Evolutionary conservation across 1,140 invertebrate genomes (phyloP).

Genomic region (Bombus pyrosoma): DNA sequence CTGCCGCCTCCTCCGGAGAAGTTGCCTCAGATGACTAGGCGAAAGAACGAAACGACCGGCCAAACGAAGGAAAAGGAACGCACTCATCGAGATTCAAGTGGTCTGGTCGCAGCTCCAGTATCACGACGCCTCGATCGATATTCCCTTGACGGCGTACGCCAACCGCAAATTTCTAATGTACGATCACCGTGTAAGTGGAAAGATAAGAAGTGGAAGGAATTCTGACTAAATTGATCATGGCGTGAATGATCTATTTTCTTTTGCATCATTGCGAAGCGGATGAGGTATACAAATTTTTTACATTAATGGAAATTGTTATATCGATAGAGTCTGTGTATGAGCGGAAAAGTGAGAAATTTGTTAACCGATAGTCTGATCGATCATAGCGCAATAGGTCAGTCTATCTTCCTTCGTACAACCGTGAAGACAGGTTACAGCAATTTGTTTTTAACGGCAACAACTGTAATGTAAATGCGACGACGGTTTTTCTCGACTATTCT

Average conservation of each 20-base stretch:
- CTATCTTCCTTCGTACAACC: too few relatives aligned
- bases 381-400: too few relatives aligned
- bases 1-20: neutral
- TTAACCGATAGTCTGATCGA: too few relatives aligned
- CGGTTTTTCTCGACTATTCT: too few relatives aligned
- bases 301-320: neutral
- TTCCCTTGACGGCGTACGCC: neutral
- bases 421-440: too few relatives aligned
- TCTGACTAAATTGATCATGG: neutral
- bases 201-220: neutral
- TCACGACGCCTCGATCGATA: neutral
- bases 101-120: neutral
- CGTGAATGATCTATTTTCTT: neutral
- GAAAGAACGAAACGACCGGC: neutral
- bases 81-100: neutral
- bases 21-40: neutral
- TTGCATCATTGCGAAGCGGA: neutral
- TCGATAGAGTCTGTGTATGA: too few relatives aligned
- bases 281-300: rapidly evolving
- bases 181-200: neutral
- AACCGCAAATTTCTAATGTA: neutral
- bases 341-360: too few relatives aligned
- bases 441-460: too few relatives aligned
- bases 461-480: too few relatives aligned
- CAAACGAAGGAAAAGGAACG: neutral